Evolutionary conservation across 2,888 invertebrate species (phyloP).

Genomic region (Lepidonotus clava): DNA sequence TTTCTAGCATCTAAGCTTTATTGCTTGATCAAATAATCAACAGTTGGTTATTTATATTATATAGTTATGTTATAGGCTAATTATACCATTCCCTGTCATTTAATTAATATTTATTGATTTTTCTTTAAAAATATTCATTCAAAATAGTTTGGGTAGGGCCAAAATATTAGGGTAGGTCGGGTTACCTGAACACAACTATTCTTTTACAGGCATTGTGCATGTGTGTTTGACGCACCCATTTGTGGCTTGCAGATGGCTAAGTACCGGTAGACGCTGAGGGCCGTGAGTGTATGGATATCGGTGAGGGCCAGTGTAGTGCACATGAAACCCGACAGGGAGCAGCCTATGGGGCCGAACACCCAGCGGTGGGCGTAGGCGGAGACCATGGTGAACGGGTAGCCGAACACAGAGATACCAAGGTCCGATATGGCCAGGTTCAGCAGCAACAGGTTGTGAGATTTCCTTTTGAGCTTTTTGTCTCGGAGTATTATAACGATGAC

Average conservation of each 20-base stretch:
- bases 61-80: too few species aligned
- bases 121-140: too few species aligned
- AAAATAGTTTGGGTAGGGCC: too few species aligned
- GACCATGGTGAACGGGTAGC: constrained; percentile 63
- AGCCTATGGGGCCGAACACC: constrained; percentile 65
- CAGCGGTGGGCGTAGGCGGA: constrained; percentile 62
- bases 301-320: constrained; percentile 64
- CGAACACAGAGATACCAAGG: constrained; percentile 63
- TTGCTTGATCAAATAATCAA: too few species aligned
- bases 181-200: too few species aligned
- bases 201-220: too few species aligned
- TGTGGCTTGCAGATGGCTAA: constrained; percentile 65
- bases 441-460: constrained; percentile 62
- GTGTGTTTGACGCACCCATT: constrained; percentile 61
- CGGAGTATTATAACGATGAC: constrained; percentile 51
- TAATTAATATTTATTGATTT: too few species aligned
- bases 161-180: too few species aligned
- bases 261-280: constrained; percentile 65
- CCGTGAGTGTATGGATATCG: constrained; percentile 64
- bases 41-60: too few species aligned
- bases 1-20: too few species aligned
- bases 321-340: constrained; percentile 63
- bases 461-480: constrained; percentile 56
- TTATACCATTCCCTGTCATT: too few species aligned
- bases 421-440: constrained; percentile 66